Percentiles rank a stretch among this genome's conserved stretches.
Conservation (phyloP, 2,113 vertebrate genomes). For the Menidia beryllina region DNA sequence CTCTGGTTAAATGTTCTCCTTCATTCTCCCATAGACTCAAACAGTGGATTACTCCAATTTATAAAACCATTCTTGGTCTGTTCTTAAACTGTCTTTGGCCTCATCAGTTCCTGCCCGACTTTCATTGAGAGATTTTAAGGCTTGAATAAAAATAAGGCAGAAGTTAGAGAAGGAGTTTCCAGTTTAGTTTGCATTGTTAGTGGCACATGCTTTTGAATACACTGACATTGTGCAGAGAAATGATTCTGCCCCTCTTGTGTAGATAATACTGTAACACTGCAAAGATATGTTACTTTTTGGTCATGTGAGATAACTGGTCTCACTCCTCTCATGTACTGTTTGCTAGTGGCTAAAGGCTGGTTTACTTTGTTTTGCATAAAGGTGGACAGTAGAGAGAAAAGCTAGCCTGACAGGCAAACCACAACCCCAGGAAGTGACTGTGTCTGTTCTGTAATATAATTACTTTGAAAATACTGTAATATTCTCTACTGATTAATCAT, state of each 20-base stretch:
- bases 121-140: too few species aligned
- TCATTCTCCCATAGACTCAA: too few species aligned
- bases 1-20: too few species aligned
- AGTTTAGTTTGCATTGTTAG: not conserved
- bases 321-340: not conserved
- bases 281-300: not conserved
- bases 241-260: not conserved
- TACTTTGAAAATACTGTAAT: not conserved
- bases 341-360: not conserved
- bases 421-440: not conserved
- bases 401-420: not conserved
- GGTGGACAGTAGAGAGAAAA: not conserved
- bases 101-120: too few species aligned
- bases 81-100: too few species aligned
- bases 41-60: too few species aligned
- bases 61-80: too few species aligned
- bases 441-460: not conserved
- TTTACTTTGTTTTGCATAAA: not conserved
- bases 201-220: not conserved
- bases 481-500: not conserved
- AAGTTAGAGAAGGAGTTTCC: too few species aligned
- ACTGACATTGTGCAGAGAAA: not conserved
- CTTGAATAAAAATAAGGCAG: too few species aligned
- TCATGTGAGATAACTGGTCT: not conserved
- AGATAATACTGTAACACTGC: too few species aligned